These are phyloP conservation scores for Zaprionus kolodkinae DNA, from an alignment of 1,140 invertebrate species.

Conservation along the genomic window DNA sequence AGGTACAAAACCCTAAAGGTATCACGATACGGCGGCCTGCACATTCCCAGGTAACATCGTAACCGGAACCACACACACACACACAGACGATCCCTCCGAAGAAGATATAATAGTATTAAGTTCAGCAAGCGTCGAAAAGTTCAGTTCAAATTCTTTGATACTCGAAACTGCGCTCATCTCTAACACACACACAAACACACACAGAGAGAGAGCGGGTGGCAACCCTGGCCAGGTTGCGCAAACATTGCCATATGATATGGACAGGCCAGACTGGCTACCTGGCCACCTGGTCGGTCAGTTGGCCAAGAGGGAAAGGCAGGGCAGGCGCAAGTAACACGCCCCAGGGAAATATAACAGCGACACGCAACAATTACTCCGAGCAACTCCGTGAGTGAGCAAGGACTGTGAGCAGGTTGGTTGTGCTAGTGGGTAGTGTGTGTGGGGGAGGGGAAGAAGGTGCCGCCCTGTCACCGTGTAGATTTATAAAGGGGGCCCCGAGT, in stretches of 20 bases:
- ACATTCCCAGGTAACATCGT: neutral
- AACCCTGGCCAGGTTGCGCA: conserved; percentile 63
- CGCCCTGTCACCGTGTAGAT: conserved; percentile 10
- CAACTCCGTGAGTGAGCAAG: conserved; percentile 7
- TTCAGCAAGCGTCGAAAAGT: conserved; percentile 1
- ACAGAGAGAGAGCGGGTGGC: too few relatives aligned
- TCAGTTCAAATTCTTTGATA: conserved; percentile 3
- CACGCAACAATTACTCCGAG: conserved; percentile 72
- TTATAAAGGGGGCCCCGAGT: conserved; percentile 9
- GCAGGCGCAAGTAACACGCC: conserved; percentile 57
- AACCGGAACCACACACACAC: neutral
- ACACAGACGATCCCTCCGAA: neutral
- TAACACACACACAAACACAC: too few relatives aligned
- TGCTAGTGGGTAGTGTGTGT: too few relatives aligned
- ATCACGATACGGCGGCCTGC: neutral
- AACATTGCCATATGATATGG: conserved; percentile 78
- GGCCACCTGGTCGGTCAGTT: conserved; percentile 15
- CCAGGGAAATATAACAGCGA: conserved; percentile 76
- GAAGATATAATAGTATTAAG: conserved; percentile 1
- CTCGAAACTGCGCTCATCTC: conserved; percentile 24
- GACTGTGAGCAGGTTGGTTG: neutral
- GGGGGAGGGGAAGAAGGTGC: neutral
- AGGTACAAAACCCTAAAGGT: neutral
- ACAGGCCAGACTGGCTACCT: conserved; percentile 28
- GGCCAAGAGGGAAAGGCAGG: conserved; percentile 24